Evolutionary conservation across 1,140 invertebrate species (phyloP), one percentile per base, ranked within the genome.

Genomic region (Notospermus geniculatus): DNA sequence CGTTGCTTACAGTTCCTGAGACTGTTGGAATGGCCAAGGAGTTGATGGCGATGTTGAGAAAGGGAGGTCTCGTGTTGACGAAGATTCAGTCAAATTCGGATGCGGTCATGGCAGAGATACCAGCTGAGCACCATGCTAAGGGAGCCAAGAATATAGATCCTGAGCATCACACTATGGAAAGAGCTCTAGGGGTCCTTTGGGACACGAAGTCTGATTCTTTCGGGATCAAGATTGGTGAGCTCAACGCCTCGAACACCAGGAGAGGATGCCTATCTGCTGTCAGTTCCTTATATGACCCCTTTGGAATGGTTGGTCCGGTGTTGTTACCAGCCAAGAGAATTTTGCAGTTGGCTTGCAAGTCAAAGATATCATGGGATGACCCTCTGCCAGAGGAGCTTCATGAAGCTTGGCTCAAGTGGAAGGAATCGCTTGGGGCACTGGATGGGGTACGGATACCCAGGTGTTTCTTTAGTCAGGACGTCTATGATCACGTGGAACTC

Each of bases 301-400:
- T 55, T 2, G 53, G 53, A 25, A 9, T 55, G 28, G 28, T 55
- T 9, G 23, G 11, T 27, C 53, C 53, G 17, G 53, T 55, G 19
- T 25, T 27, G 27, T 29, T 55, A 7, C 7, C 13, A 5, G 53
- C 22, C 28, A 55, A 55, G 28, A 9, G 29, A 11, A 55, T 55
- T 9, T n/a, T 29, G 25, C 15, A 36, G 32, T 15, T 36, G 32
- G 15, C 5, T 36, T 36, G 32, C 15, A 36, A 36, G 32, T 36
- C 32, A 7, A 15, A 15, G 32, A 4, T 36, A 15, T 7, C 32
- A 7, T 36, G 32, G 32, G 32, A 36, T 36, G 32, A 36, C 15
- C 5, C 4, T 4, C 32, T 36, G 4, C 32, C 32, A 36, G 32
- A 36, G 5, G 32, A 36, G 15, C 15, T 36, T 4, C 4, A 36